Conservation (phyloP, 2,113 vertebrate genomes). For the Falcunculus frontatus region DNA sequence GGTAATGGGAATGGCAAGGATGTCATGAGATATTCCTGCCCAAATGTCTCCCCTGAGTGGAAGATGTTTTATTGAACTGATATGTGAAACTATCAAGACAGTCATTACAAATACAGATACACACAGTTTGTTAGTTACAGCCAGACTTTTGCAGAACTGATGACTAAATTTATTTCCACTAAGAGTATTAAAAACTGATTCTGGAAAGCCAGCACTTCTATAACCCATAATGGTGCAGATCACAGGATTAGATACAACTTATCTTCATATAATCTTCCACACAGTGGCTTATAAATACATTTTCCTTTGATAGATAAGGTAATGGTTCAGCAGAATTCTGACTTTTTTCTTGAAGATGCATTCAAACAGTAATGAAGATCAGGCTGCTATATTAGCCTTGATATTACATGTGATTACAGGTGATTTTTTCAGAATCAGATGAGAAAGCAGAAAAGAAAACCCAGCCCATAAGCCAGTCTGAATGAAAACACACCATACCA, state of each 20-base stretch:
- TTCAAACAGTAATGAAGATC: constrained; percentile 48
- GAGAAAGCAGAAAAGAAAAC: constrained; percentile 24
- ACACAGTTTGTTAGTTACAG: not conserved
- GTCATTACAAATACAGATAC: constrained; percentile 20
- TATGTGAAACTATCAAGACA: constrained; percentile 17
- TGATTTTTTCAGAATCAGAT: not conserved
- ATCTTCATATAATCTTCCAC: constrained; percentile 32
- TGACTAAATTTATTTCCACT: constrained; percentile 4
- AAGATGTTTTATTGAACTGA: constrained; percentile 45
- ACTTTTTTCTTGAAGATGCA: constrained; percentile 30
- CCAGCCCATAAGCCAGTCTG: not conserved
- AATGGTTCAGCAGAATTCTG: constrained; percentile 49
- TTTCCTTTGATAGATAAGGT: constrained; percentile 38
- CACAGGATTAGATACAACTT: constrained; percentile 14
- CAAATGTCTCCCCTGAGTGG: constrained; percentile 30
- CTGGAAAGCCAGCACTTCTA: constrained; percentile 8
- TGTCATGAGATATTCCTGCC: constrained; percentile 45
- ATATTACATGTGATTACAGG: constrained; percentile 29
- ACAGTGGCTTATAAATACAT: constrained; percentile 31
- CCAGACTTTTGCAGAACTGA: constrained; percentile 7
- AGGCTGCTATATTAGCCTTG: constrained; percentile 6
- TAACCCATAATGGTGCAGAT: not conserved
- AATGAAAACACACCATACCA: not conserved
- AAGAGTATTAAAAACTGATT: constrained; percentile 27
- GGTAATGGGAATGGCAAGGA: constrained; percentile 28